Conservation (phyloP, 2,797 vertebrate genomes). For the Micrastur ruficollis region DNA sequence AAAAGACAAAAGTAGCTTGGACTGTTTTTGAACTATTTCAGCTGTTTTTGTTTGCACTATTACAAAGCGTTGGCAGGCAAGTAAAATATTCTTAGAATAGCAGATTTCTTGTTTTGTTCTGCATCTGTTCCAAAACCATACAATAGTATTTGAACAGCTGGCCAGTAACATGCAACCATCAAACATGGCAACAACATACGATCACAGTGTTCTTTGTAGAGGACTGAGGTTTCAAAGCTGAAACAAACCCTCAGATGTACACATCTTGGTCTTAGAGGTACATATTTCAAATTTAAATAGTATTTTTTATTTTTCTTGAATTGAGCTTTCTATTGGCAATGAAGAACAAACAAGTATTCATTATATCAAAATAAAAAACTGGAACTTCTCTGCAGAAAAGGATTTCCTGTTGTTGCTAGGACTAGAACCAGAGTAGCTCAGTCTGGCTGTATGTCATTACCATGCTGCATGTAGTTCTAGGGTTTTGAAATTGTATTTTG, state of each 20-base stretch:
- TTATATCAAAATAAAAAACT: slow-evolving; percentile 3
- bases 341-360: background rate
- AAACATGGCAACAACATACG: background rate
- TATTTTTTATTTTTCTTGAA: slow-evolving; percentile 3
- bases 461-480: background rate
- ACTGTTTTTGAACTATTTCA: slow-evolving; percentile 14
- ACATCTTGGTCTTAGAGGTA: background rate
- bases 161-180: background rate
- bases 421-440: background rate
- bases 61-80: slow-evolving; percentile 40
- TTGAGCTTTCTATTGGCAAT: background rate
- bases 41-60: slow-evolving; percentile 45
- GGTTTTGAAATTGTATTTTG: background rate
- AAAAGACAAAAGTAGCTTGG: background rate
- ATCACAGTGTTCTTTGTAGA: background rate
- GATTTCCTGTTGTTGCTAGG: background rate
- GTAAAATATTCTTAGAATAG: slow-evolving; percentile 39
- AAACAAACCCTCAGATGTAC: background rate
- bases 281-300: background rate
- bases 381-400: slow-evolving; percentile 2
- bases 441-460: background rate
- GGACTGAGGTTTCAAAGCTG: slow-evolving; percentile 3
- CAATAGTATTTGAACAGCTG: slow-evolving; percentile 54
- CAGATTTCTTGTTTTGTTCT: slow-evolving; percentile 38
- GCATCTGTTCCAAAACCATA: slow-evolving; percentile 28